Conservation (phyloP, 2,113 vertebrate species). For the Toxotes jaculatrix region DNA sequence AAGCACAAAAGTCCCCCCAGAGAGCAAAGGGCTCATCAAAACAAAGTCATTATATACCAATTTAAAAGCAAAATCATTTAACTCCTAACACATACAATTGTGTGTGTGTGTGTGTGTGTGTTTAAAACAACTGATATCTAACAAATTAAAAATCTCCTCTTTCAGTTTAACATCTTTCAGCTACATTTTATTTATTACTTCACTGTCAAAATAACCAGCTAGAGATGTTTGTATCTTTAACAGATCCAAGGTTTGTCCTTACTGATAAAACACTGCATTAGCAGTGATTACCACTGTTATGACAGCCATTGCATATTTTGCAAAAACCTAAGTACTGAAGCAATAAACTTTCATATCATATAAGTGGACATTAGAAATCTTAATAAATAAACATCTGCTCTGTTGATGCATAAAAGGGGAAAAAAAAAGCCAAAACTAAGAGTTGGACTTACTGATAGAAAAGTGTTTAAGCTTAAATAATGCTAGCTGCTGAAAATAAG, state of each 20-base stretch:
- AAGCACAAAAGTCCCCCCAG: slow-evolving; percentile 1
- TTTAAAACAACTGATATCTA: not conserved
- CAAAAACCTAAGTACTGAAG: not conserved
- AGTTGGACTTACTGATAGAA: not conserved
- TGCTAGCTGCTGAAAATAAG: not conserved
- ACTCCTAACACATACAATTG: not conserved
- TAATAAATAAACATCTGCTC: slow-evolving; percentile 33
- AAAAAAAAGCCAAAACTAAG: not conserved
- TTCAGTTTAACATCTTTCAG: not conserved
- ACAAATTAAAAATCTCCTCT: not conserved
- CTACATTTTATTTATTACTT: slow-evolving; percentile 35
- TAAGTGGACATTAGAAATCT: slow-evolving; percentile 4
- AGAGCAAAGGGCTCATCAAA: not conserved
- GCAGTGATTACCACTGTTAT: slow-evolving; percentile 19
- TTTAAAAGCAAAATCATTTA: not conserved
- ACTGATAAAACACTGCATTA: not conserved
- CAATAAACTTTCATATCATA: slow-evolving; percentile 20
- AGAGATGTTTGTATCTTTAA: slow-evolving; percentile 37
- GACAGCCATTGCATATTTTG: slow-evolving; percentile 34
- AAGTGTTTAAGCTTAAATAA: slow-evolving; percentile 6
- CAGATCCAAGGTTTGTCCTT: slow-evolving; percentile 5
- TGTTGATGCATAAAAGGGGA: not conserved
- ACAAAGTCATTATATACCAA: not conserved
- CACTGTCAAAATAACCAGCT: slow-evolving; percentile 31
- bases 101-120: too few relatives aligned